Evolutionary conservation across 2,113 vertebrate genomes (phyloP).

Genomic region (Potamarius usumacintae): DNA sequence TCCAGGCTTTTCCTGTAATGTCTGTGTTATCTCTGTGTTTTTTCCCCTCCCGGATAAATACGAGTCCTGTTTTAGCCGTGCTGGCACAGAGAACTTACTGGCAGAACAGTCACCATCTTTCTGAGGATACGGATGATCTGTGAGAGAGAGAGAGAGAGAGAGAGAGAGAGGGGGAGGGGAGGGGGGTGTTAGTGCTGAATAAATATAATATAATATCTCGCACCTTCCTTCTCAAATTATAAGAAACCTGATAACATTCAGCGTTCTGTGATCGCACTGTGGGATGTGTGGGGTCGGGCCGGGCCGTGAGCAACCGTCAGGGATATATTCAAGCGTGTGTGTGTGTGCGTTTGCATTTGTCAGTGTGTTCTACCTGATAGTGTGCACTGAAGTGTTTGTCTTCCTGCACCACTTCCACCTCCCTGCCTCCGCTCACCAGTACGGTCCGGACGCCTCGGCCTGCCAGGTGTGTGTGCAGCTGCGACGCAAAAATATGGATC

Average conservation of each 20-base stretch:
- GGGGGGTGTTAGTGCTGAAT: slow-evolving; percentile 17
- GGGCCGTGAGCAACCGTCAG: neutral
- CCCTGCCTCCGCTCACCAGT: slow-evolving; percentile 75
- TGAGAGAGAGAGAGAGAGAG: neutral
- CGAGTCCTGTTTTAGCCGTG: slow-evolving; percentile 9
- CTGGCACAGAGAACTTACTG: slow-evolving; percentile 74
- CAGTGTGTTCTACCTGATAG: slow-evolving; percentile 82
- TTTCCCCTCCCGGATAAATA: slow-evolving; percentile 19
- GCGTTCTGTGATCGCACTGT: neutral
- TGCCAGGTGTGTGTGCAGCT: slow-evolving; percentile 93
- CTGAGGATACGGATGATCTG: slow-evolving; percentile 91
- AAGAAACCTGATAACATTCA: neutral
- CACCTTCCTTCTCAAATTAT: neutral
- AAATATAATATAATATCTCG: neutral
- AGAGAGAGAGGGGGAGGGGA: neutral
- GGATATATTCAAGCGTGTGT: neutral
- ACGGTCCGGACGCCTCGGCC: slow-evolving; percentile 83
- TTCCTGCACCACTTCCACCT: slow-evolving; percentile 80
- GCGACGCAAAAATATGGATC: slow-evolving; percentile 91
- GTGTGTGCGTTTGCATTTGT: neutral
- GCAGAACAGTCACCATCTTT: slow-evolving; percentile 78
- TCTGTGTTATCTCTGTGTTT: slow-evolving; percentile 26
- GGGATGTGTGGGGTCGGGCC: neutral
- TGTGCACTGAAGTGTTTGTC: slow-evolving; percentile 94
- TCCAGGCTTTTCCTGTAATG: slow-evolving; percentile 47